Evolutionary conservation across 2,113 vertebrate species (phyloP).

Genomic region (Ceyx melanurus): DNA sequence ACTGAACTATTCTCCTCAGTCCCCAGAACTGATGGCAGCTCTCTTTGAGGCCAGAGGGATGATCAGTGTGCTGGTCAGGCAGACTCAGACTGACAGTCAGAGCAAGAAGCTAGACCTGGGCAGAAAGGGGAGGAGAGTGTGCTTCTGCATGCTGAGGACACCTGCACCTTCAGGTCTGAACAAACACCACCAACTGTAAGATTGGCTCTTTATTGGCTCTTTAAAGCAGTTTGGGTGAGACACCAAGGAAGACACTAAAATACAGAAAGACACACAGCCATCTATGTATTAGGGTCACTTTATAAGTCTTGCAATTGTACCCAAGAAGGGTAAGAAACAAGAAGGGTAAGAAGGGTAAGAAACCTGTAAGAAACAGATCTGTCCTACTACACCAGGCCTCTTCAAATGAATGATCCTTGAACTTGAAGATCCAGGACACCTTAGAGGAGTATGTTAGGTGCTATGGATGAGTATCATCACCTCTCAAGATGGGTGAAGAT

Average conservation of each 20-base stretch:
- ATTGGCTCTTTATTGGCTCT: neutral
- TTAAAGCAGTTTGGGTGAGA: neutral
- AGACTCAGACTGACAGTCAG: neutral
- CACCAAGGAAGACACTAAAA: neutral
- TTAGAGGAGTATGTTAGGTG: neutral
- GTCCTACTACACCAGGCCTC: neutral
- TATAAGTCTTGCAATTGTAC: neutral
- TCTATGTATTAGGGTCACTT: neutral
- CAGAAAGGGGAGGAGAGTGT: neutral
- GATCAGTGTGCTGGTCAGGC: neutral
- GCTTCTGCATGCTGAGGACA: neutral
- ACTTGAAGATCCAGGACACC: neutral
- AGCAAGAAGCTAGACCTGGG: fast-evolving
- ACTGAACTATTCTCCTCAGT: neutral
- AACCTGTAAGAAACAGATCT: neutral
- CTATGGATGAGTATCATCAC: neutral
- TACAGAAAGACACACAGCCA: neutral
- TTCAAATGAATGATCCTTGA: neutral
- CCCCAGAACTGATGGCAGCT: neutral
- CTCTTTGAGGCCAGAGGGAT: neutral
- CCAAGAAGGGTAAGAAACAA: neutral
- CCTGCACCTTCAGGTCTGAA: neutral
- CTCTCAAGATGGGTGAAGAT: neutral
- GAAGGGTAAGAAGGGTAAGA: too few relatives aligned
- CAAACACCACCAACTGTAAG: neutral